Percentiles rank a stretch among this genome's conserved stretches.
Evolutionary conservation across 37 sponge, comb jelly and placozoan genomes (phyloP).

Genomic region (Amphimedon queenslandica): DNA sequence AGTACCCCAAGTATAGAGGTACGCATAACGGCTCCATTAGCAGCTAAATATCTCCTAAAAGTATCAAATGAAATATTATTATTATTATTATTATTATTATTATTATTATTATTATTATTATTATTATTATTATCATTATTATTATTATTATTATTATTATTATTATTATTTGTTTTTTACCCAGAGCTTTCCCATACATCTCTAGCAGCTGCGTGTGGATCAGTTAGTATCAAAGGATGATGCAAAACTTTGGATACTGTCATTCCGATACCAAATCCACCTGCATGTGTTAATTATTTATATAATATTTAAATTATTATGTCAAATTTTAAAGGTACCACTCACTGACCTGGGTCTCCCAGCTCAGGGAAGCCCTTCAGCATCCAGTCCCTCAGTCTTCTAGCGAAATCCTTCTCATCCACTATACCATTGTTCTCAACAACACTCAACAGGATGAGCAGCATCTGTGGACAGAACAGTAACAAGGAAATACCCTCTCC

Average conservation of each 20-base stretch:
- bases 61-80: background rate
- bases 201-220: slow-evolving; percentile 67
- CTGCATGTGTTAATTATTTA: slow-evolving; percentile 24
- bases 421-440: slow-evolving; percentile 58
- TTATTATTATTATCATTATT: no score
- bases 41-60: slow-evolving; percentile 70
- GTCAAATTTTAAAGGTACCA: background rate
- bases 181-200: slow-evolving; percentile 82
- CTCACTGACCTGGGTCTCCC: slow-evolving; percentile 66
- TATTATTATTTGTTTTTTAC: no score
- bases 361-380: slow-evolving; percentile 71
- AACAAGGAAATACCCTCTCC: background rate
- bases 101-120: no score
- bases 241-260: slow-evolving; percentile 40
- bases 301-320: no score
- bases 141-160: no score
- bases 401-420: slow-evolving; percentile 70
- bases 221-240: slow-evolving; percentile 40
- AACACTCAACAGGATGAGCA: slow-evolving; percentile 73
- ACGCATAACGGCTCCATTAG: slow-evolving; percentile 93
- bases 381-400: slow-evolving; percentile 65
- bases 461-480: slow-evolving; percentile 68
- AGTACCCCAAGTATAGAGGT: slow-evolving; percentile 77
- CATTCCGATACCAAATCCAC: slow-evolving; percentile 88
- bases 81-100: background rate